Evolutionary conservation across 2,797 vertebrate genomes (phyloP), one percentile per base, ranked within the genome.

Genomic region (Chromis chromis): DNA sequence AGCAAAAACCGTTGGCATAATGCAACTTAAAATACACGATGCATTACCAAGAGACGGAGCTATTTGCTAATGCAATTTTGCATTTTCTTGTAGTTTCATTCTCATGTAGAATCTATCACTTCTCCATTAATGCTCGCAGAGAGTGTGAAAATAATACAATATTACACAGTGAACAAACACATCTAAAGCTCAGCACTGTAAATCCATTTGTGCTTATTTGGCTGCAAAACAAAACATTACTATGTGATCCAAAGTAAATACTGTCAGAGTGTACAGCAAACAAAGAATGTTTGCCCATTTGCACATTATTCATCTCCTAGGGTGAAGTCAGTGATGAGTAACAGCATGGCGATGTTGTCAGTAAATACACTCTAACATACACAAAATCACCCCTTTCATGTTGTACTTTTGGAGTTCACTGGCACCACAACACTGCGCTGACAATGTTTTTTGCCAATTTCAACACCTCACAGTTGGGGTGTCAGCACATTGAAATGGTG

Each of bases 391-490:
- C 80, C 65, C 71, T 89, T 91, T 91, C 80, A 92, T 91, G 84
- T 85, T 88, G 86, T 86, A 90, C 83, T 90, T 91, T 88, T 81
- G 84, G 84, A 92, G 86, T 86, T 89, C 88, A 83, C 70, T 90
- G 88, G 88, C 88, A 85, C 86, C 72, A 84, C 86, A 90, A 88
- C 79, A 86, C 77, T 66, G 65, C 69, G 42, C 84, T 87, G 85
- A 90, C 88, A 87, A 84, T 88, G 77, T 85, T 89, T 85, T 83
- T 80, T 79, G 83, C 85, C 92, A 86, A 85, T 91, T 93, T 87
- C 81, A 91, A 93, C 91, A 90, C 86, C 88, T 93, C 92, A 90
- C 91, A 92, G 92, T 90, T 77, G 89, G 90, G 89, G 86, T 92
- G 91, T 93, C 91, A 92, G 85, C 90, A 89, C 88, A 88, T 79